Evolutionary conservation across 2,797 vertebrate species (phyloP), one percentile per base, ranked within the genome.

Genomic region (Ctenopoma kingsleyae): DNA sequence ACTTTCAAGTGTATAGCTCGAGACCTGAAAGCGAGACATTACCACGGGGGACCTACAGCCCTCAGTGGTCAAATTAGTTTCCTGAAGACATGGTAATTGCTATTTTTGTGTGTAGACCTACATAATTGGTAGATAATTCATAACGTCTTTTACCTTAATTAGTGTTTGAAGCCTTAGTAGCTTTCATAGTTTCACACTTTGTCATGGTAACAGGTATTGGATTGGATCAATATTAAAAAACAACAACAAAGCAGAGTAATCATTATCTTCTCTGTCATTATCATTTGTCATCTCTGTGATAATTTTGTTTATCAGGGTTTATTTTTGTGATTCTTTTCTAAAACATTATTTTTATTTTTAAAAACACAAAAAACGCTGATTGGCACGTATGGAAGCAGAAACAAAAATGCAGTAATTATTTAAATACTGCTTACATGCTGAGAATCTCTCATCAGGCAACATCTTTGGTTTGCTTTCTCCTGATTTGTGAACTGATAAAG

Each of bases 321-420:
- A 50, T 71, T 71, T 78, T 71, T 67, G 43, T 63, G 32, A 55
- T 77, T 80, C n/a, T 58, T 78, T 61, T 61, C 57, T 68, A 70
- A 74, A 82, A 74, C 58, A 79, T 80, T 41, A 66, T 71, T 76
- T 67, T 32, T 32, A 6, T 48, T 51, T 11, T 56, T 55, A 32
- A 64, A 64, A 60, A 6, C 30, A 5, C 30, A 25, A 16, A 17
- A 57, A 19, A 25, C 15, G 23, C 22, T 82, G 82, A 85, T 58
- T 81, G 81, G 62, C 79, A 71, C 55, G 53, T 50, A 23, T 61
- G 60, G 38, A 10, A 63, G 53, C 25, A 1, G 12, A 25, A 36
- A 30, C 17, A 57, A 58, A 54, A 47, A 43, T 22, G 30, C 36
- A 80, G 43, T 43, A 79, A 72, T 73, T 75, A 80, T 10, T 52